Conservation (phyloP, 2,797 vertebrate species). For the Cossypha niveicapilla region DNA sequence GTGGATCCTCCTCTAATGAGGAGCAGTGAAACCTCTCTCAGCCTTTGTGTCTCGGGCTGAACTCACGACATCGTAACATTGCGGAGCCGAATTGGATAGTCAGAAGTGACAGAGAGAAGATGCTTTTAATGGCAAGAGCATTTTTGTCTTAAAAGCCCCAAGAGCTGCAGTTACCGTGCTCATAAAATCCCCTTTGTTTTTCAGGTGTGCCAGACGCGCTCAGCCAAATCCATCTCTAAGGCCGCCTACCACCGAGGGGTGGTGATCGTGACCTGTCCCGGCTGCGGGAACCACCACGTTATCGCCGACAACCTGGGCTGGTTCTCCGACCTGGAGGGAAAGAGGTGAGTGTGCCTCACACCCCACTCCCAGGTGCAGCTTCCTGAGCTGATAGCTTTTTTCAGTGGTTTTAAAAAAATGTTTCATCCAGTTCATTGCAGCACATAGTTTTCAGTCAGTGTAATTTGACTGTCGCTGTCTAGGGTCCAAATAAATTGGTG, state of each 20-base stretch:
- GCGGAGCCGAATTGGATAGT: fast-evolving
- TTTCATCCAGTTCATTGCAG: fast-evolving
- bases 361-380: fast-evolving
- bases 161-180: fast-evolving
- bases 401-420: fast-evolving
- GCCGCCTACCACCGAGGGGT: constrained; percentile 87
- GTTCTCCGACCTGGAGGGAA: constrained; percentile 92
- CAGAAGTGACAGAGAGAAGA: background rate
- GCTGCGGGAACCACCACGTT: constrained; percentile 89
- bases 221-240: constrained; percentile 86
- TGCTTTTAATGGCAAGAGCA: fast-evolving
- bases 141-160: fast-evolving
- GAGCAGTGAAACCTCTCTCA: background rate
- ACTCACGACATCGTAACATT: fast-evolving
- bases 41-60: background rate
- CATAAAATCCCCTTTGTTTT: fast-evolving
- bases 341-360: constrained; percentile 47
- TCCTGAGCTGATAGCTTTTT: fast-evolving
- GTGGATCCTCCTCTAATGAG: fast-evolving
- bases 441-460: fast-evolving
- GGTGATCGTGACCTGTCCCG: constrained; percentile 88
- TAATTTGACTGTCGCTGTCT: fast-evolving
- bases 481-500: fast-evolving
- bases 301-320: constrained; percentile 93
- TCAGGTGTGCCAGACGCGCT: constrained; percentile 88